phyloP scores from a whole-genome alignment of 2,113 vertebrate species.

The Ammodytes marinus region DNA sequence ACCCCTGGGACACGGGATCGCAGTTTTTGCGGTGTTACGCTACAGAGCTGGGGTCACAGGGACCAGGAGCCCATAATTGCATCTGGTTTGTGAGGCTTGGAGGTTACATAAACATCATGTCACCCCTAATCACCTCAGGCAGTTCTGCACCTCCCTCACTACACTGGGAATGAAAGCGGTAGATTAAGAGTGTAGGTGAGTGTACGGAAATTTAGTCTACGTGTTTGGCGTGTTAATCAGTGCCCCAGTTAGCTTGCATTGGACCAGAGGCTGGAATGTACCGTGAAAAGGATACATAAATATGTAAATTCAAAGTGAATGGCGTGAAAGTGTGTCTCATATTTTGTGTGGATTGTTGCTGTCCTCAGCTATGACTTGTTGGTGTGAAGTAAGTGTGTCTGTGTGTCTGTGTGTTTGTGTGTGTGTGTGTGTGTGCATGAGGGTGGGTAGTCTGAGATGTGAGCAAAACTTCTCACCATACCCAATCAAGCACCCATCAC shows the following conservation, averaged over 20 bases:
- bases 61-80: conserved; percentile 82
- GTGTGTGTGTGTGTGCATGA: neutral
- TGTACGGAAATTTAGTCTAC: conserved; percentile 8
- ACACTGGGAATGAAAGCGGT: conserved; percentile 41
- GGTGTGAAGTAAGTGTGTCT: conserved; percentile 27
- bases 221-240: conserved; percentile 54
- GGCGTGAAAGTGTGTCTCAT: conserved; percentile 59
- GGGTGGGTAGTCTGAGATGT: conserved; percentile 1
- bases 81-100: conserved; percentile 82
- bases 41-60: conserved; percentile 74
- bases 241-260: neutral
- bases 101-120: conserved; percentile 89
- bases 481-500: conserved; percentile 66
- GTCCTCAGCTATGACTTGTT: conserved; percentile 58
- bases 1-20: conserved; percentile 63
- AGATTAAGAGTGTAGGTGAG: conserved; percentile 15
- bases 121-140: conserved; percentile 81
- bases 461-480: conserved; percentile 62
- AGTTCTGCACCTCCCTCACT: conserved; percentile 45
- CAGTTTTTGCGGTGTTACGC: conserved; percentile 56
- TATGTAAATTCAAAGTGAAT: conserved; percentile 66
- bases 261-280: conserved; percentile 8
- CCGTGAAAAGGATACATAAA: conserved; percentile 67
- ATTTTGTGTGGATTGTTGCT: conserved; percentile 35
- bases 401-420: no score